Evolutionary conservation across 2,797 vertebrate species (phyloP).

Genomic region (Dallia pectoralis): DNA sequence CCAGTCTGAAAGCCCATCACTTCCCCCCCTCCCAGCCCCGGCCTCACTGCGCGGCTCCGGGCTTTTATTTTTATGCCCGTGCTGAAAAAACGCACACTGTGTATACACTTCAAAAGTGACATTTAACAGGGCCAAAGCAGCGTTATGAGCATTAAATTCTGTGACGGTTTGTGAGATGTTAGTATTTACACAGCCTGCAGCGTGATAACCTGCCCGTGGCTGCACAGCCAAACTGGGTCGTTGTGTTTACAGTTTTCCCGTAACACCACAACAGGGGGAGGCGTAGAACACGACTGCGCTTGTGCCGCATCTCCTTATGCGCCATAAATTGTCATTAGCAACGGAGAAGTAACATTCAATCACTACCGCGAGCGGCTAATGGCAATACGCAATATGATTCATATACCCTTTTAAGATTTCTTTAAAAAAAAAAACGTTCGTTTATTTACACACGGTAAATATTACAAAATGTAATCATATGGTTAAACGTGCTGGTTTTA

Average conservation of each 20-base stretch:
- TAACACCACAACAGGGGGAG: conserved; percentile 60
- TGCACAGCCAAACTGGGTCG: conserved; percentile 70
- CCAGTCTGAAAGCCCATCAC: conserved; percentile 92
- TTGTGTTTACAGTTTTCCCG: conserved; percentile 66
- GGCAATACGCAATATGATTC: not conserved
- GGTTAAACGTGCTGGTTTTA: conserved; percentile 47
- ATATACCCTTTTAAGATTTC: not conserved
- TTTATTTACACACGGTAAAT: not conserved
- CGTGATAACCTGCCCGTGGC: conserved; percentile 28
- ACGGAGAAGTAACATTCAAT: not conserved
- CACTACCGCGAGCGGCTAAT: not conserved
- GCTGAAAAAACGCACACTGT: conserved; percentile 48
- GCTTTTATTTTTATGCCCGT: conserved; percentile 56
- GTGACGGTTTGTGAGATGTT: conserved; percentile 48
- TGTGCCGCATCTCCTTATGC: conserved; percentile 47
- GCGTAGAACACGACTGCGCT: conserved; percentile 51
- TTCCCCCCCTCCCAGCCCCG: conserved; percentile 50
- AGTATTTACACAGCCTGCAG: conserved; percentile 51
- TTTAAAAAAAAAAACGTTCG: not conserved
- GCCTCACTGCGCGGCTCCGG: conserved; percentile 62
- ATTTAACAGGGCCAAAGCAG: conserved; percentile 45
- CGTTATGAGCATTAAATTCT: conserved; percentile 42
- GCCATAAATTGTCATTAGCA: conserved; percentile 27
- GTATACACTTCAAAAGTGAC: conserved; percentile 57
- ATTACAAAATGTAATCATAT: not conserved